Percentiles rank a stretch among this genome's conserved stretches.
These are phyloP conservation scores for Asbolus verrucosus DNA, from an alignment of 1,140 invertebrate species.

Conservation along the genomic window DNA sequence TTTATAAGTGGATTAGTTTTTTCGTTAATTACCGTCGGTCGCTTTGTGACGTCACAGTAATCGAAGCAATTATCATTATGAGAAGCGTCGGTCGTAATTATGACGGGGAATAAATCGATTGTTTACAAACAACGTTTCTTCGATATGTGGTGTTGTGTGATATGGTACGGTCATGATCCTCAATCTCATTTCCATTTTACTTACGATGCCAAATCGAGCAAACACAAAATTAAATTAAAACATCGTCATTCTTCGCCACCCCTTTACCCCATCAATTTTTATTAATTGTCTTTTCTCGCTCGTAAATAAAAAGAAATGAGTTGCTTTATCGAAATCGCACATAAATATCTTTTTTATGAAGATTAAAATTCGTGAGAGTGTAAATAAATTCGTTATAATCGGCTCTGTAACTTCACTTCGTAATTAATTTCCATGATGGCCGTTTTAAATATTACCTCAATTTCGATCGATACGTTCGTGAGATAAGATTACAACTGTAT, in stretches of 20 bases:
- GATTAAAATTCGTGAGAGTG: conserved; percentile 43
- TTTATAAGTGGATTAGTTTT: conserved; percentile 19
- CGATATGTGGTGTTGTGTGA: conserved; percentile 3
- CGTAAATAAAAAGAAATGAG: conserved; percentile 41
- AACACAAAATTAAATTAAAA: conserved; percentile 39
- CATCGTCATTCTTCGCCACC: conserved; percentile 18
- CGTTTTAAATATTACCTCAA: conserved; percentile 11
- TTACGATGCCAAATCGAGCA: conserved; percentile 26
- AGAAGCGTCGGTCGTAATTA: conserved; percentile 16
- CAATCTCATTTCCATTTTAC: conserved; percentile 33
- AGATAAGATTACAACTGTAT: background rate
- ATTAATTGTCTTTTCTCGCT: conserved; percentile 31
- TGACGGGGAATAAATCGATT: conserved; percentile 8
- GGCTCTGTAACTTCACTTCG: background rate
- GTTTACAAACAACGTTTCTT: conserved; percentile 18
- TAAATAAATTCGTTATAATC: conserved; percentile 43
- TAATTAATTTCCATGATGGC: conserved; percentile 31
- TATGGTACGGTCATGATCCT: conserved; percentile 19
- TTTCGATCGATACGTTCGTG: conserved; percentile 12
- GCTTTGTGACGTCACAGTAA: conserved; percentile 15
- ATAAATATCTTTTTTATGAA: conserved; percentile 44
- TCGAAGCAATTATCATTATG: conserved; percentile 27
- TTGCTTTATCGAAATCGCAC: conserved; percentile 38
- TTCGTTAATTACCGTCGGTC: conserved; percentile 7
- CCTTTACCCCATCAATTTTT: conserved; percentile 30